phyloP scores from a whole-genome alignment of 2,888 invertebrate genomes.

The Poecilobothrus nobilitatus region DNA sequence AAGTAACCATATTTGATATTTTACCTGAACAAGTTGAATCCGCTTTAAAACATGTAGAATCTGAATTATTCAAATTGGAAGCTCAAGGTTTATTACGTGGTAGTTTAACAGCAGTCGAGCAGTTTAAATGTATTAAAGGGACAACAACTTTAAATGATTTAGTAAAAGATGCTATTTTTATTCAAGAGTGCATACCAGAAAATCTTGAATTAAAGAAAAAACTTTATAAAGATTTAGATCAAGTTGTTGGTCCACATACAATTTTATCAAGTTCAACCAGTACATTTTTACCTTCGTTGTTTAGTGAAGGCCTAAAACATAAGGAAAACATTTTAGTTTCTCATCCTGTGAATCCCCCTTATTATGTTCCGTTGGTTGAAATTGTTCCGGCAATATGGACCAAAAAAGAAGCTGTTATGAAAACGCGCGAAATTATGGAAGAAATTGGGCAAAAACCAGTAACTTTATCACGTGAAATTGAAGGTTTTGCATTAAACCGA shows the following conservation, averaged over 20 bases:
- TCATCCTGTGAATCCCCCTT: slow-evolving; percentile 95
- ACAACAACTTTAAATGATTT: slow-evolving; percentile 57
- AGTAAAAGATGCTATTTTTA: slow-evolving; percentile 65
- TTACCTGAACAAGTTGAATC: slow-evolving; percentile 62
- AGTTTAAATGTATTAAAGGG: slow-evolving; percentile 70
- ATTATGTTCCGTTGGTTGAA: slow-evolving; percentile 90
- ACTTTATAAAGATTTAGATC: slow-evolving; percentile 70
- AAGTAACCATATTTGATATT: slow-evolving; percentile 80
- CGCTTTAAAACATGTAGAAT: slow-evolving; percentile 64
- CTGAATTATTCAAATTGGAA: slow-evolving; percentile 64
- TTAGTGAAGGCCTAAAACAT: slow-evolving; percentile 73
- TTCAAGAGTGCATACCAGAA: slow-evolving; percentile 94
- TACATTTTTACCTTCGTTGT: slow-evolving; percentile 79
- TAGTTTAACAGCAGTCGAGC: slow-evolving; percentile 61
- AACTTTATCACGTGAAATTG: slow-evolving; percentile 72
- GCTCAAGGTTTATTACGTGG: slow-evolving; percentile 67
- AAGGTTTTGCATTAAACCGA: slow-evolving; percentile 88
- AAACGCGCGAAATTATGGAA: slow-evolving; percentile 66
- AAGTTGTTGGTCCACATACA: slow-evolving; percentile 61
- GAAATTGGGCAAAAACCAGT: slow-evolving; percentile 91
- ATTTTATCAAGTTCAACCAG: slow-evolving; percentile 91
- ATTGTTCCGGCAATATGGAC: slow-evolving; percentile 94
- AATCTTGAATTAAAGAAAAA: slow-evolving; percentile 72
- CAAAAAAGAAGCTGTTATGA: slow-evolving; percentile 60
- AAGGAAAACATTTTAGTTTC: slow-evolving; percentile 59